phyloP scores from a whole-genome alignment of 2,113 vertebrate genomes.

The Chloropsis hardwickii region DNA sequence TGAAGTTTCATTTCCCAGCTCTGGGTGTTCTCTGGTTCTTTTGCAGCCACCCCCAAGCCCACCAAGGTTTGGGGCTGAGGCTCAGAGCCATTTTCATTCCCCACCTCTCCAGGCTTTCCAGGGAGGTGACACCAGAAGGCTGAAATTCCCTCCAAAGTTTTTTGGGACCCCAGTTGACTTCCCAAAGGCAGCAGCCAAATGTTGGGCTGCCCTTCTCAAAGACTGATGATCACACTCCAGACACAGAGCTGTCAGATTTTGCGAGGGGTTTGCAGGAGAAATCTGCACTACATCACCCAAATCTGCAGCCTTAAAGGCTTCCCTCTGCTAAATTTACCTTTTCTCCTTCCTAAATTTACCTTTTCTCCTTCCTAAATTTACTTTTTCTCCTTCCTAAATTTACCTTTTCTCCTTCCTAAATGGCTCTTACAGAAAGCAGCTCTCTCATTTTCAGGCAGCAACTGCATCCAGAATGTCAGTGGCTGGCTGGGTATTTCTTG shows the following conservation, averaged over 20 bases:
- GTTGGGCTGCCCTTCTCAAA: not conserved
- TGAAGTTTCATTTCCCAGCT: not conserved
- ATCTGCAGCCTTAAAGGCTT: not conserved
- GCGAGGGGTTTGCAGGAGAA: not conserved
- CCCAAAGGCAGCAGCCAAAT: not conserved
- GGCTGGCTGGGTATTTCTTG: not conserved
- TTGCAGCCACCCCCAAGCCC: not conserved
- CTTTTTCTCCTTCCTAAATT: not conserved
- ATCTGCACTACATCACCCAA: not conserved
- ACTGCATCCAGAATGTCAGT: not conserved
- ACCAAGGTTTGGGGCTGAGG: not conserved
- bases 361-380: not conserved
- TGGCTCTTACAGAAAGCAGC: not conserved
- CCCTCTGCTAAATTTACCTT: not conserved
- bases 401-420: not conserved
- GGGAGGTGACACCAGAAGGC: accelerated
- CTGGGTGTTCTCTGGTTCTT: not conserved
- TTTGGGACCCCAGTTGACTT: not conserved
- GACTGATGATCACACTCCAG: not conserved
- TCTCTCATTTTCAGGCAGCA: not conserved
- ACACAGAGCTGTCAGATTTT: not conserved
- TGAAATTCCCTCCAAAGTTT: not conserved
- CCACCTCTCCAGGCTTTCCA: not conserved
- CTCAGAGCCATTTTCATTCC: accelerated
- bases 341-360: not conserved